Conservation (phyloP, 2,113 vertebrate genomes). For the Mystacornis crossleyi region DNA sequence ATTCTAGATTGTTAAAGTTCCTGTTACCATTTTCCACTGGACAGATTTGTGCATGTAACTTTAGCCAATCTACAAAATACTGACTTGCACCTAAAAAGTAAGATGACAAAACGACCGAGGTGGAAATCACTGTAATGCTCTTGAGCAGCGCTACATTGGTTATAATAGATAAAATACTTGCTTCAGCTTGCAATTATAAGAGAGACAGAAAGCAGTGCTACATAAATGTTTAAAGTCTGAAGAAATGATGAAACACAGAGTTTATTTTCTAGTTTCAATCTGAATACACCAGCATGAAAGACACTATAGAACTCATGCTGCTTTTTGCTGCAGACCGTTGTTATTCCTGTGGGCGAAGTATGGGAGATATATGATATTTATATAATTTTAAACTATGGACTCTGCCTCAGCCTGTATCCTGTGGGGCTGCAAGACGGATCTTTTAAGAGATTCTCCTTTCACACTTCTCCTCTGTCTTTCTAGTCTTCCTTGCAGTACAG, state of each 20-base stretch:
- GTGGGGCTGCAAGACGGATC: background rate
- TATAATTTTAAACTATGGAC: background rate
- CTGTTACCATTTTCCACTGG: background rate
- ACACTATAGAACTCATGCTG: background rate
- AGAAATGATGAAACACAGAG: background rate
- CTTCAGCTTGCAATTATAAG: background rate
- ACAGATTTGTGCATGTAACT: background rate
- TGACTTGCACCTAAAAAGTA: background rate
- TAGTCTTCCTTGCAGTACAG: background rate
- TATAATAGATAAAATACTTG: background rate
- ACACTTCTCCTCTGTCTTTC: background rate
- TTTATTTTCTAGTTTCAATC: constrained; percentile 1
- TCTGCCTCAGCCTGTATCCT: background rate
- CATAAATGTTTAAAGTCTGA: background rate
- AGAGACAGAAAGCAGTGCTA: background rate
- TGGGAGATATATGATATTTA: constrained; percentile 12
- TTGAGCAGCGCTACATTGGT: background rate
- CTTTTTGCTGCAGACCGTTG: background rate
- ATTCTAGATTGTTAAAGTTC: background rate
- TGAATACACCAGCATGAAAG: background rate
- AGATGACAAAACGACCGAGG: background rate
- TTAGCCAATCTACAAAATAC: background rate
- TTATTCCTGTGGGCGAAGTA: background rate
- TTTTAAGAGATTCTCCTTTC: background rate
- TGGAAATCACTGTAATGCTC: background rate